phyloP scores from a whole-genome alignment of 2,113 vertebrate species.

The Heteronetta atricapilla region DNA sequence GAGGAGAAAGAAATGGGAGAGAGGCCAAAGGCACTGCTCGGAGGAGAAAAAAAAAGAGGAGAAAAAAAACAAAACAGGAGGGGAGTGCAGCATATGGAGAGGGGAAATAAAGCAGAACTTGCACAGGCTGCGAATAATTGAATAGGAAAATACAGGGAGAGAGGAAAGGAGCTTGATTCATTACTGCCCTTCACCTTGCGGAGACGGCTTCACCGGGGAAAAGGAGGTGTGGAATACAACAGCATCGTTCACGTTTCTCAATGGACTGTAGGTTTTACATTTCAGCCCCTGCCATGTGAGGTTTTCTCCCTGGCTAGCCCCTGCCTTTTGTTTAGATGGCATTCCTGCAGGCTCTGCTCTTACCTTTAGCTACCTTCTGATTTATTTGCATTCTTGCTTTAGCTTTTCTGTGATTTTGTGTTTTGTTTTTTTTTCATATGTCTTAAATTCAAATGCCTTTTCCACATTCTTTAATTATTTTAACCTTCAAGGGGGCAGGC shows the following conservation, averaged over 20 bases:
- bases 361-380: background rate
- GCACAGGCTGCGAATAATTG: constrained; percentile 37
- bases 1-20: constrained; percentile 60
- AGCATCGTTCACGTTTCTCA: background rate
- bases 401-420: background rate
- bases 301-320: background rate
- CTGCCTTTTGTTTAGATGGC: constrained; percentile 30
- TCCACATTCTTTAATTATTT: background rate
- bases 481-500: background rate
- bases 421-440: background rate
- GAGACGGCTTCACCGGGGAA: constrained; percentile 2
- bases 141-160: constrained; percentile 46
- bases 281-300: background rate
- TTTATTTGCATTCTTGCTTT: background rate
- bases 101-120: constrained; percentile 59
- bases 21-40: constrained; percentile 38
- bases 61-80: background rate
- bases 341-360: background rate
- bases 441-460: background rate
- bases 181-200: constrained; percentile 32
- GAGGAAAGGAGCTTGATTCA: constrained; percentile 44
- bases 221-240: constrained; percentile 42
- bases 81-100: constrained; percentile 48
- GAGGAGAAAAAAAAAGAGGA: background rate
- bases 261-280: constrained; percentile 11